Evolutionary conservation across 1,140 invertebrate genomes (phyloP).

Genomic region (Ephestia elutella): DNA sequence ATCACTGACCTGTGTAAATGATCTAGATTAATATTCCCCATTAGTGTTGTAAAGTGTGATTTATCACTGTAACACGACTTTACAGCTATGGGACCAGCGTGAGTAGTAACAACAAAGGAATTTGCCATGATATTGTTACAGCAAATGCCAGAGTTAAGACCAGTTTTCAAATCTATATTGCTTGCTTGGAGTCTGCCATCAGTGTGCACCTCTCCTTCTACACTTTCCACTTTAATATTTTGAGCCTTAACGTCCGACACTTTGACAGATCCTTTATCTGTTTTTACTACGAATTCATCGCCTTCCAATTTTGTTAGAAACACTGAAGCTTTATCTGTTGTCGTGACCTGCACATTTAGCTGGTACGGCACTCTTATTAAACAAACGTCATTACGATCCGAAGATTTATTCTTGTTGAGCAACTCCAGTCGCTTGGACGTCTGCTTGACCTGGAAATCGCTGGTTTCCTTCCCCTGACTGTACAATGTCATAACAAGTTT

Average conservation of each 20-base stretch:
- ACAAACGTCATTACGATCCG: conserved; percentile 63
- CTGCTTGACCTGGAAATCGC: conserved; percentile 68
- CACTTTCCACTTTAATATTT: conserved; percentile 61
- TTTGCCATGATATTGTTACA: conserved; percentile 69
- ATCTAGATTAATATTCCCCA: conserved; percentile 62
- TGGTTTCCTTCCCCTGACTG: conserved; percentile 58
- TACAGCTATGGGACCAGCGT: conserved; percentile 59
- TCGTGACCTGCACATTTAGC: conserved; percentile 64
- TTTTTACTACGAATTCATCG: conserved; percentile 63
- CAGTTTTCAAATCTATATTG: conserved; percentile 67
- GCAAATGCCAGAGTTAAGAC: conserved; percentile 45
- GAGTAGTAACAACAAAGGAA: conserved; percentile 51
- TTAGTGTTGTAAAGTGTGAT: conserved; percentile 64
- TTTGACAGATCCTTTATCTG: conserved; percentile 56
- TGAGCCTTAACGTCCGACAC: conserved; percentile 59
- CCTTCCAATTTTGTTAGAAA: conserved; percentile 60
- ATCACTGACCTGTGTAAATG: conserved; percentile 60
- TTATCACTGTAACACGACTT: conserved; percentile 72
- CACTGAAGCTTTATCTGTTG: conserved; percentile 62
- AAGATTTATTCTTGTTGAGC: conserved; percentile 57
- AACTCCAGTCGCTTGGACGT: conserved; percentile 67
- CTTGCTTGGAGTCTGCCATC: conserved; percentile 59
- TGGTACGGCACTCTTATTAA: conserved; percentile 68
- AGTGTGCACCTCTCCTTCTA: conserved; percentile 51
- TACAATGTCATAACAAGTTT: conserved; percentile 67